A percentile compares a stretch with the other conserved stretches of the same genome.
phyloP scores from a whole-genome alignment of 1,140 invertebrate genomes.

The Drosophila lacertosa region DNA sequence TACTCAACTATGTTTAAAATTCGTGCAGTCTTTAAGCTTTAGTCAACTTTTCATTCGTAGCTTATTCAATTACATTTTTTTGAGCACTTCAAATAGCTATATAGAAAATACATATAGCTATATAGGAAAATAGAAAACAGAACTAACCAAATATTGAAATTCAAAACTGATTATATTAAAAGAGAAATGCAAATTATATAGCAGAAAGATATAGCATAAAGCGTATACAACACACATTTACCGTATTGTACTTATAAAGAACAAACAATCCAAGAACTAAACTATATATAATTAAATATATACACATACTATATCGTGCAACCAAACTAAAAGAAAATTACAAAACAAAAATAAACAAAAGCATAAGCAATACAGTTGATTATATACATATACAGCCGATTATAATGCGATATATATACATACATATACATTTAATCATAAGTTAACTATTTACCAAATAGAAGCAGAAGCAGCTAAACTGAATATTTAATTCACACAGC shows the following conservation, averaged over 20 bases:
- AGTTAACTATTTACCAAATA: conserved; percentile 73
- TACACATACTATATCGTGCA: conserved; percentile 24
- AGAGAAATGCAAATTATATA: conserved; percentile 17
- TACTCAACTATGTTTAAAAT: conserved; percentile 22
- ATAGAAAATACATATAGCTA: background rate
- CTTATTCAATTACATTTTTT: background rate
- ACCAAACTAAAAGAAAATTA: conserved; percentile 27
- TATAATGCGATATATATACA: conserved; percentile 26
- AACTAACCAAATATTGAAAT: conserved; percentile 25
- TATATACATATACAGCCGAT: conserved; percentile 31
- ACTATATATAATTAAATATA: conserved; percentile 36
- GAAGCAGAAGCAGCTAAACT: conserved; percentile 32
- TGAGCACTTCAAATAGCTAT: conserved; percentile 9
- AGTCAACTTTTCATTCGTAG: background rate
- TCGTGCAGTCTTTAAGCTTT: conserved; percentile 9
- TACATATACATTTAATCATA: conserved; percentile 45
- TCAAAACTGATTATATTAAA: conserved; percentile 28
- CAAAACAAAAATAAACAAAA: conserved; percentile 39
- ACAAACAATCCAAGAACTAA: conserved; percentile 21
- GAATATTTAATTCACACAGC: conserved; percentile 41
- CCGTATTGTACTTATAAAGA: conserved; percentile 23
- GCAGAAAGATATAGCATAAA: conserved; percentile 12
- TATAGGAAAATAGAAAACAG: background rate
- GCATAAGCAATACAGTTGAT: conserved; percentile 29
- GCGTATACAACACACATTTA: conserved; percentile 25